These are phyloP conservation scores for Hypocryptadius cinnamomeus DNA, from an alignment of 2,113 vertebrate species.

Conservation along the genomic window DNA sequence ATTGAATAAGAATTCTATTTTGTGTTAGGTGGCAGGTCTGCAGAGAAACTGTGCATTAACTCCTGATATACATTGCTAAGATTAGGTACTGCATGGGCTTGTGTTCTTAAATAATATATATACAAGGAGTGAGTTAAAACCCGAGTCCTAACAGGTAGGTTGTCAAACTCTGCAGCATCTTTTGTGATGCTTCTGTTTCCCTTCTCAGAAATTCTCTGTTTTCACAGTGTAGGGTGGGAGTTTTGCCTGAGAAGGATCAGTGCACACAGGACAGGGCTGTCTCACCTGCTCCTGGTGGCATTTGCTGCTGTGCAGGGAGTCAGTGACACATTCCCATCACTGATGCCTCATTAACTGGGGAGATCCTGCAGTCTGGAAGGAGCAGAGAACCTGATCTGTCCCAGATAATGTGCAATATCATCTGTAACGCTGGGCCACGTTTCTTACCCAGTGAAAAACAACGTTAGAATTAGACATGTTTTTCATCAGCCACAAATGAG, in stretches of 20 bases:
- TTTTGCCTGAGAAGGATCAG: background rate
- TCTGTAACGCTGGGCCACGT: fast-evolving
- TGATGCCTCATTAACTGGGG: background rate
- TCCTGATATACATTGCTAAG: background rate
- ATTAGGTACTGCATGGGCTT: background rate
- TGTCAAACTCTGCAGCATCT: background rate
- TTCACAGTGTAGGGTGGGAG: background rate
- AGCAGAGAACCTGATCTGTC: background rate
- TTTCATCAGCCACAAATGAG: background rate
- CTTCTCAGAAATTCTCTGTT: background rate
- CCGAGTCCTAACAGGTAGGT: background rate
- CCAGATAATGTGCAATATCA: background rate
- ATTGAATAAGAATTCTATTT: background rate
- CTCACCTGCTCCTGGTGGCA: background rate
- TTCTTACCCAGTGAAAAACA: background rate
- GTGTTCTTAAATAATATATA: background rate
- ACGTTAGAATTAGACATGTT: background rate
- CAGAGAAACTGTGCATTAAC: background rate
- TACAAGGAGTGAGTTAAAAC: background rate
- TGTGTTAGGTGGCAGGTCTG: background rate
- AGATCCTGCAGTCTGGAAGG: background rate
- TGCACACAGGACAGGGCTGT: background rate
- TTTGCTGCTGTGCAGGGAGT: background rate
- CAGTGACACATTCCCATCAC: background rate
- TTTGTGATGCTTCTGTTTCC: background rate